These are phyloP conservation scores for Acanthiza pusilla DNA, from an alignment of 2,797 vertebrate genomes.

Conservation along the genomic window DNA sequence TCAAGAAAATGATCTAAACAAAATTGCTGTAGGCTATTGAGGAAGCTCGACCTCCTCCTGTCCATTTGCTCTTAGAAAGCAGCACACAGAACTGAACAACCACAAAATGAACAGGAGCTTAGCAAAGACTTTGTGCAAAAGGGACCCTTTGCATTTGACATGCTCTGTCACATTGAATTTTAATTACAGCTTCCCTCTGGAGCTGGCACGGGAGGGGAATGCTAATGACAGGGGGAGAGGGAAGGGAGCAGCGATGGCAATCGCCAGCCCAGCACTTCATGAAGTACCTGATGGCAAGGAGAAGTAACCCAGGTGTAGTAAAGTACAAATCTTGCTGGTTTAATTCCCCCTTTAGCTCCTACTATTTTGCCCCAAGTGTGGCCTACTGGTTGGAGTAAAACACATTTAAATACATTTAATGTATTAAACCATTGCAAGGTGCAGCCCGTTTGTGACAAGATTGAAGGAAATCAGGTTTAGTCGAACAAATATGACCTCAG, in stretches of 20 bases:
- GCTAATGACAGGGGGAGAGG: conserved; percentile 17
- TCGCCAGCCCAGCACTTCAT: background rate
- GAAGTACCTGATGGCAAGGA: background rate
- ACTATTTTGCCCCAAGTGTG: background rate
- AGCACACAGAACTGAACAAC: background rate
- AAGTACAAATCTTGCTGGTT: background rate
- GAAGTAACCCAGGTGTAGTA: background rate
- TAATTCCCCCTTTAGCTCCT: background rate
- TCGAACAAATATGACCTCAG: background rate
- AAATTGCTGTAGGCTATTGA: background rate
- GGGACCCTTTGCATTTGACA: conserved; percentile 52
- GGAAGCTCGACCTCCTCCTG: background rate
- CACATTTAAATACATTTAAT: background rate
- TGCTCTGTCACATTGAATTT: conserved; percentile 59
- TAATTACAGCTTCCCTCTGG: conserved; percentile 59
- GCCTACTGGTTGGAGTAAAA: background rate
- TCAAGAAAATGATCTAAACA: background rate
- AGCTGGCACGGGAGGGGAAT: conserved; percentile 40
- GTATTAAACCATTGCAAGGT: background rate
- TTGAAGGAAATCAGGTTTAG: background rate
- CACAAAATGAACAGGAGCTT: background rate
- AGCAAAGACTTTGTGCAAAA: conserved; percentile 10
- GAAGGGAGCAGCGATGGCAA: background rate
- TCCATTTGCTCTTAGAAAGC: background rate
- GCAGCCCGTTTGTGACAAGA: background rate